Percentiles rank a stretch among this genome's conserved stretches.
phyloP scores from a whole-genome alignment of 2,113 vertebrate species.

The Manacus vitellinus region DNA sequence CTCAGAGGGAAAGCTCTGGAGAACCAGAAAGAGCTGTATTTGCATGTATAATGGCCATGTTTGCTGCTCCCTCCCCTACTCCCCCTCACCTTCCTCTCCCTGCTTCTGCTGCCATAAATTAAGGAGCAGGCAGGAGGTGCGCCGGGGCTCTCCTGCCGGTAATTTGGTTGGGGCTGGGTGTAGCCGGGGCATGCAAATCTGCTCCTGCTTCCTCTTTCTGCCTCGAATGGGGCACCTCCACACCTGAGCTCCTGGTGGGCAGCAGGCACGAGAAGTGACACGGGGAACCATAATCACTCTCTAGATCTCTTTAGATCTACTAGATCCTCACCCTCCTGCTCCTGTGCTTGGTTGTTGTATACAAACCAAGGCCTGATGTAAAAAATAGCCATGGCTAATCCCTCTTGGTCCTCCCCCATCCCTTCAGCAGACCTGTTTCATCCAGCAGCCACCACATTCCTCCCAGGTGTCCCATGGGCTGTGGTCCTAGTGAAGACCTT shows the following conservation, averaged over 20 bases:
- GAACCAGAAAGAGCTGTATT: not conserved
- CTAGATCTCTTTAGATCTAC: not conserved
- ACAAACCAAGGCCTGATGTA: not conserved
- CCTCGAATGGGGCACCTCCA: accelerated
- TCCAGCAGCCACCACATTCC: accelerated
- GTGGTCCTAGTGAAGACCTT: not conserved
- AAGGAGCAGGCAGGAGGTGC: not conserved
- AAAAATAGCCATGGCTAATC: not conserved
- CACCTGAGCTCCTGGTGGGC: not conserved
- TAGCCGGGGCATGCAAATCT: constrained; percentile 16
- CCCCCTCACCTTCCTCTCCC: constrained; percentile 41
- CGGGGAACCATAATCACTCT: not conserved
- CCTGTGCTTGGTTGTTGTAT: not conserved
- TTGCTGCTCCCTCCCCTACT: not conserved
- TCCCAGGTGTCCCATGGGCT: accelerated
- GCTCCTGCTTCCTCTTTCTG: constrained; percentile 3
- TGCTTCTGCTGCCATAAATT: not conserved
- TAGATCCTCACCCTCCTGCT: not conserved
- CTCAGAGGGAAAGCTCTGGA: not conserved
- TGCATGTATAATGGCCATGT: not conserved
- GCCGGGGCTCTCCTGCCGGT: not conserved
- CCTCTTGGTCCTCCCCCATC: not conserved
- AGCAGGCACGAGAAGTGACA: not conserved
- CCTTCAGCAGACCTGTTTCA: not conserved
- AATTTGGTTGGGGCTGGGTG: constrained; percentile 46